Evolutionary conservation across 2,888 invertebrate genomes (phyloP).

Genomic region (Andrena chrysosceles): DNA sequence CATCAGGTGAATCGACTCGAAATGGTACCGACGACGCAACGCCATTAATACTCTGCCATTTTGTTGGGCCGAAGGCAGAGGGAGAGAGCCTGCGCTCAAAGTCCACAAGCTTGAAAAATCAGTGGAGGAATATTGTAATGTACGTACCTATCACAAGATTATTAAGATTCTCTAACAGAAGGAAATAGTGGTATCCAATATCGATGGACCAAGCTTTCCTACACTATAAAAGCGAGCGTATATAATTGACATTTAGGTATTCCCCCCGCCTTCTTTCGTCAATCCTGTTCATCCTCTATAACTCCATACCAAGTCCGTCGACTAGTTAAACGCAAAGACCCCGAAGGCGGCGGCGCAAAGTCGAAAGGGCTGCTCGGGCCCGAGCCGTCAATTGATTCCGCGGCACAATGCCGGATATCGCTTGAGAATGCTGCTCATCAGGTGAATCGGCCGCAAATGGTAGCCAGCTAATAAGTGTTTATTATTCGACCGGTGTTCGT

Average conservation of each 20-base stretch:
- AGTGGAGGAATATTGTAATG: neutral
- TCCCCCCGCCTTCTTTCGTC: constrained; percentile 3
- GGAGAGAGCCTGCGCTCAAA: neutral
- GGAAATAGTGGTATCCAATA: too few species aligned
- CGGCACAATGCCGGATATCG: constrained; percentile 65
- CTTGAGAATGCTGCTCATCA: constrained; percentile 77
- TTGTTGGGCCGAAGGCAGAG: neutral
- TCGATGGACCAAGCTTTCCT: neutral
- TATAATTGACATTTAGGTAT: constrained; percentile 23
- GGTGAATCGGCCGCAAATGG: constrained; percentile 80
- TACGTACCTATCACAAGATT: neutral
- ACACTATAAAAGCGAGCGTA: neutral
- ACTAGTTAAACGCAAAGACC: neutral
- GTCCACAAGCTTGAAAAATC: neutral
- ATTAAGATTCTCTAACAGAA: neutral
- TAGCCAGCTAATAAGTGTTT: constrained; percentile 76
- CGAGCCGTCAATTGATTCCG: constrained; percentile 67
- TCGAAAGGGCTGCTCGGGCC: constrained; percentile 7
- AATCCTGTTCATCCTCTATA: neutral
- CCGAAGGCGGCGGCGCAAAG: constrained; percentile 14
- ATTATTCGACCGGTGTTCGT: constrained; percentile 67
- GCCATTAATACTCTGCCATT: constrained; percentile 51
- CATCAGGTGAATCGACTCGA: constrained; percentile 65
- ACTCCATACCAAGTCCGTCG: neutral
- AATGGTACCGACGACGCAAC: constrained; percentile 55